phyloP scores from a whole-genome alignment of 2,888 invertebrate genomes.

The Andricus curvator region DNA sequence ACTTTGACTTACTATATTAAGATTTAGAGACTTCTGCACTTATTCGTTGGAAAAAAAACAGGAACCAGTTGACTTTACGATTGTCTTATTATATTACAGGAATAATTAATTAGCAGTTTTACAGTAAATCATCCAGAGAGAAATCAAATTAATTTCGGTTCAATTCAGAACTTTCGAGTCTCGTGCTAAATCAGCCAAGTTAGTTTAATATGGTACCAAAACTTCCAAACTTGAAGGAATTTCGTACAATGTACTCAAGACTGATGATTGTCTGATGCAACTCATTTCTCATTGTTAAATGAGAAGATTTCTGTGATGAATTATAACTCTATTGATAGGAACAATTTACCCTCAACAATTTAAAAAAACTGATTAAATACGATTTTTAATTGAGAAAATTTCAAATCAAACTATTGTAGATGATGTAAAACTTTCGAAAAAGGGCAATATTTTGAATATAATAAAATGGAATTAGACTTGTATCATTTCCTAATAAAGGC shows the following conservation, averaged over 20 bases:
- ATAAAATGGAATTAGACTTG: no score
- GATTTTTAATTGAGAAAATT: no score
- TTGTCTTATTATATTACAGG: neutral
- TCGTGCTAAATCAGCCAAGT: conserved; percentile 31
- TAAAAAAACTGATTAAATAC: no score
- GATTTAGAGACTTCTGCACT: no score
- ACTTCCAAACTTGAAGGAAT: conserved; percentile 6
- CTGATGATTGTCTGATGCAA: conserved; percentile 15
- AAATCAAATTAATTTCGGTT: conserved; percentile 46
- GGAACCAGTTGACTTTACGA: neutral
- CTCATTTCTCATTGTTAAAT: conserved; percentile 16
- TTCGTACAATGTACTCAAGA: conserved; percentile 16
- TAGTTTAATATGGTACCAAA: conserved; percentile 17
- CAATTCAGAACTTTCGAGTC: conserved; percentile 39
- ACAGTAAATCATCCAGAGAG: conserved; percentile 5
- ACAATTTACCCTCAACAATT: neutral
- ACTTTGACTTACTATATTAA: neutral
- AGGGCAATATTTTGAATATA: no score
- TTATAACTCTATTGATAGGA: neutral
- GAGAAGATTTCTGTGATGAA: neutral
- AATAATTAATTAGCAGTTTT: neutral
- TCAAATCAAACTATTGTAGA: no score
- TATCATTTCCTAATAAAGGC: no score
- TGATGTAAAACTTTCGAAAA: no score
- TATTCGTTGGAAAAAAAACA: no score